Conservation (phyloP, 2,797 vertebrate genomes). For the Enteromius fasciolatus region DNA sequence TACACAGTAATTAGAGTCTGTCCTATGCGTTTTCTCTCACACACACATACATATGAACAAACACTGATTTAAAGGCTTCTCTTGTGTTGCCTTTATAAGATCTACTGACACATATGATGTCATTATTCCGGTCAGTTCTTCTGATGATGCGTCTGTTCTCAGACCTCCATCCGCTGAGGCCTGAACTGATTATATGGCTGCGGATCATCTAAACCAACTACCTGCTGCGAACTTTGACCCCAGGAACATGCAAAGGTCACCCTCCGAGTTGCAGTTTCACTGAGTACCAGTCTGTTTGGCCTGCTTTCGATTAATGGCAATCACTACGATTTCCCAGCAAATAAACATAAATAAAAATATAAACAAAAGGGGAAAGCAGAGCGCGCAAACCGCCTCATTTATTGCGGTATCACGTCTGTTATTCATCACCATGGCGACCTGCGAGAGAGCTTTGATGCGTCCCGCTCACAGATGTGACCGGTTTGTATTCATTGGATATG, state of each 20-base stretch:
- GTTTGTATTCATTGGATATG: conserved; percentile 62
- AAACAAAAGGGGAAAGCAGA: conserved; percentile 17
- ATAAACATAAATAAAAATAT: conserved; percentile 34
- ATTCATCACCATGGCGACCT: conserved; percentile 64
- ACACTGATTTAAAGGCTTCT: conserved; percentile 39
- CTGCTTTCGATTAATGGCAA: conserved; percentile 51
- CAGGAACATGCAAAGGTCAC: not conserved
- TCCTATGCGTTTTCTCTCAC: conserved; percentile 55
- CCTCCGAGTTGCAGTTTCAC: conserved; percentile 18
- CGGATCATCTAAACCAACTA: conserved; percentile 36
- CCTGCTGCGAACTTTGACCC: conserved; percentile 38
- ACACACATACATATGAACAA: conserved; percentile 53
- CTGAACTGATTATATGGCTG: not conserved
- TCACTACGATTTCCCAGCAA: conserved; percentile 10
- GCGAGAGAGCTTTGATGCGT: conserved; percentile 55
- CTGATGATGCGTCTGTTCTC: conserved; percentile 44
- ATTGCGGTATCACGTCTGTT: conserved; percentile 54
- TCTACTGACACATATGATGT: conserved; percentile 44
- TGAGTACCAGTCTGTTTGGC: conserved; percentile 13
- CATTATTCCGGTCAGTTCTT: conserved; percentile 63
- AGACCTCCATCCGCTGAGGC: not conserved
- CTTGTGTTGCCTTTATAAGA: not conserved
- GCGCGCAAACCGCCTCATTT: conserved; percentile 51
- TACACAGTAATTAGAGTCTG: conserved; percentile 88
- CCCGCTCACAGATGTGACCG: conserved; percentile 65